phyloP scores from a whole-genome alignment of 1,140 invertebrate genomes.

The Tribolium madens region DNA sequence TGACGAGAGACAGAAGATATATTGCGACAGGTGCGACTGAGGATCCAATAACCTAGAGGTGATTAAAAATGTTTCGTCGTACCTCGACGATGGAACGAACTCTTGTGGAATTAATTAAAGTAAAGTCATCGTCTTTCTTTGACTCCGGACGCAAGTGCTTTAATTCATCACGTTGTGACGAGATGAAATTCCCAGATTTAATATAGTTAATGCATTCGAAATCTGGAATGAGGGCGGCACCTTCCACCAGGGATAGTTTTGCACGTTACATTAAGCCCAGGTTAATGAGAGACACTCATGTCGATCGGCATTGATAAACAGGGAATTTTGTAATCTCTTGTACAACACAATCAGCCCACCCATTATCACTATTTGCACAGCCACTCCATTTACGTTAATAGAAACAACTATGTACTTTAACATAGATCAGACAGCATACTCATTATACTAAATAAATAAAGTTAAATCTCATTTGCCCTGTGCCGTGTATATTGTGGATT shows the following conservation, averaged over 20 bases:
- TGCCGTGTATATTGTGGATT: constrained; percentile 17
- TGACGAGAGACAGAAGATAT: background rate
- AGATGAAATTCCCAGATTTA: constrained; percentile 37
- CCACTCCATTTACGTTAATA: constrained; percentile 29
- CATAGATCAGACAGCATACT: constrained; percentile 23
- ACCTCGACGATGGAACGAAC: background rate
- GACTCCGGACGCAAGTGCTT: constrained; percentile 14
- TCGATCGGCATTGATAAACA: constrained; percentile 35
- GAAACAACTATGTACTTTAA: constrained; percentile 35
- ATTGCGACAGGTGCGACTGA: constrained; percentile 1
- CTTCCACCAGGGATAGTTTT: constrained; percentile 13
- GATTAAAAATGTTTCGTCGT: constrained; percentile 27
- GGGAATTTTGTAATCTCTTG: constrained; percentile 36
- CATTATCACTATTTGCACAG: constrained; percentile 34
- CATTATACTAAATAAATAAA: constrained; percentile 38
- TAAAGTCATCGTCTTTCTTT: constrained; percentile 31
- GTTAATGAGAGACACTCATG: constrained; percentile 33
- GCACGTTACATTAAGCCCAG: constrained; percentile 25
- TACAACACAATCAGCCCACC: constrained; percentile 28
- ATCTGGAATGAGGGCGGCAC: constrained; percentile 7
- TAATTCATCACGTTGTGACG: constrained; percentile 23
- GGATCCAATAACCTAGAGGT: constrained; percentile 14
- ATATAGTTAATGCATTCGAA: constrained; percentile 36
- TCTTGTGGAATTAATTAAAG: constrained; percentile 33
- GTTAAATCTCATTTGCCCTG: constrained; percentile 27